phyloP scores from a whole-genome alignment of 1,140 invertebrate species.

The Drosophila pseudoananassae region DNA sequence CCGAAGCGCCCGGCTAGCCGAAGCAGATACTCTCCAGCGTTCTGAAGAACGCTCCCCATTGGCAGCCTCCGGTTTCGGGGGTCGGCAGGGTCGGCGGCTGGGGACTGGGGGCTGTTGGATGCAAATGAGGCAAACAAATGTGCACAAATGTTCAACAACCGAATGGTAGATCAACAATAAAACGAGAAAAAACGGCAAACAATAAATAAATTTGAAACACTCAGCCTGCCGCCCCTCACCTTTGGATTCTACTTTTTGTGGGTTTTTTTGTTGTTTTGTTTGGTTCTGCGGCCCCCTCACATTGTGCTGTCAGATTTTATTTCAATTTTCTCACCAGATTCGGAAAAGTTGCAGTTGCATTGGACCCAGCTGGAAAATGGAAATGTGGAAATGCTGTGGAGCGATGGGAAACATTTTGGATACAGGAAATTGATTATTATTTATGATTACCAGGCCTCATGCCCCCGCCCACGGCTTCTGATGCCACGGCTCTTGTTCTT shows the following conservation, averaged over 20 bases:
- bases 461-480: slow-evolving; percentile 1
- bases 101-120: slow-evolving; percentile 23
- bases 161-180: neutral
- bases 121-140: slow-evolving; percentile 75
- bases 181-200: slow-evolving; percentile 38
- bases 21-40: slow-evolving; percentile 13
- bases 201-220: slow-evolving; percentile 67
- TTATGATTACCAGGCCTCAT: slow-evolving; percentile 67
- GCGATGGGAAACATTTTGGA: slow-evolving; percentile 76
- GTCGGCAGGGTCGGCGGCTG: neutral
- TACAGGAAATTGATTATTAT: slow-evolving; percentile 82
- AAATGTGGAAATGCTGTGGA: slow-evolving; percentile 53
- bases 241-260: neutral
- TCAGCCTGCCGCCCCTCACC: slow-evolving; percentile 22
- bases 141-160: slow-evolving; percentile 67
- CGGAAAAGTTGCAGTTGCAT: slow-evolving; percentile 70
- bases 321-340: slow-evolving; percentile 62
- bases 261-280: neutral
- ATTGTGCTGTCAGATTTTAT: slow-evolving; percentile 72
- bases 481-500: neutral
- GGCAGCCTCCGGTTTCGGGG: slow-evolving; percentile 26
- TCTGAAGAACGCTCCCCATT: slow-evolving; percentile 52
- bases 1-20: slow-evolving; percentile 8
- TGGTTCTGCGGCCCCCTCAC: neutral
- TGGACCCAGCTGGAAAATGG: slow-evolving; percentile 44